A percentile compares a stretch with the other conserved stretches of the same genome.
Conservation (phyloP, 2,113 vertebrate species). For the Rafetus swinhoei region DNA sequence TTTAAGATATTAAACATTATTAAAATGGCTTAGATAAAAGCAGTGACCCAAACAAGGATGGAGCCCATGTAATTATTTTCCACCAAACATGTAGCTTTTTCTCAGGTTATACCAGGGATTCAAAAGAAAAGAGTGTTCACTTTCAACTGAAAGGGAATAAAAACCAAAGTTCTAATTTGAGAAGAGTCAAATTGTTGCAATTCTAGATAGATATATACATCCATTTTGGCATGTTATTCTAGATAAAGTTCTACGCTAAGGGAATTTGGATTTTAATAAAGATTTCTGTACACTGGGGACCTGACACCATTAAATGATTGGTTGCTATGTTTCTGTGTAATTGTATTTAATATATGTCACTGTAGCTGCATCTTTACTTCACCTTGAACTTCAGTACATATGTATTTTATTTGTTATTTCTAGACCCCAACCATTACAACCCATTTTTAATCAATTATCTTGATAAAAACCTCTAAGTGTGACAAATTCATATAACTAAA, state of each 20-base stretch:
- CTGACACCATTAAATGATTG: background rate
- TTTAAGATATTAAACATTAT: background rate
- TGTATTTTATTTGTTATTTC: background rate
- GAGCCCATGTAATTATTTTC: background rate
- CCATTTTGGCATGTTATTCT: slow-evolving; percentile 27
- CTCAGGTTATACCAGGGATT: background rate
- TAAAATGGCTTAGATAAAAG: background rate
- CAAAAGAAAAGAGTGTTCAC: background rate
- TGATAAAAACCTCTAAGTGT: background rate
- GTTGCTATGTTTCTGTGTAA: background rate
- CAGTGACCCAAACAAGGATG: background rate
- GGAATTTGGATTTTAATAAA: slow-evolving; percentile 36
- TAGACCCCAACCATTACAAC: background rate
- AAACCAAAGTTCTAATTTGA: background rate
- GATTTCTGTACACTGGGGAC: background rate
- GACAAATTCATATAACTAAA: background rate
- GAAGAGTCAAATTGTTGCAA: background rate
- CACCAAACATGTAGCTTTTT: background rate
- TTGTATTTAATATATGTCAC: background rate
- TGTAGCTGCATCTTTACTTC: background rate
- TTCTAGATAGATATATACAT: background rate
- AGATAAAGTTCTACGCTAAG: background rate
- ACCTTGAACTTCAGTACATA: background rate
- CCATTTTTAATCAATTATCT: background rate
- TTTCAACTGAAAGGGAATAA: background rate